phyloP scores from a whole-genome alignment of 92 coral and sea anemone species.

The Porites rus region DNA sequence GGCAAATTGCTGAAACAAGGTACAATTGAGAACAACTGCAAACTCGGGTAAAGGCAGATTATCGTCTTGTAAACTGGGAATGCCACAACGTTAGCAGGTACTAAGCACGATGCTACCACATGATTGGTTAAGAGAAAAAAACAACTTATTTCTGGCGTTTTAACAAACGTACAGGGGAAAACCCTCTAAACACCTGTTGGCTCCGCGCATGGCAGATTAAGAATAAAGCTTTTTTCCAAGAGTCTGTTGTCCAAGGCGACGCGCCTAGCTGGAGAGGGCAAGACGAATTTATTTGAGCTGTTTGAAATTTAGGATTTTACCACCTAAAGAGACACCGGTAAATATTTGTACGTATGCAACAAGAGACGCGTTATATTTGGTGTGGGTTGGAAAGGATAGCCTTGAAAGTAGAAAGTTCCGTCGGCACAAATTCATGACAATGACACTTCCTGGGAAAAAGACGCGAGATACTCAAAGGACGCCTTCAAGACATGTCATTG shows the following conservation, averaged over 20 bases:
- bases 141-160: neutral
- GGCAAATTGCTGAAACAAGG: neutral
- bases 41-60: neutral
- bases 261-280: conserved; percentile 19
- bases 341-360: neutral
- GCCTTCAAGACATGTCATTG: conserved; percentile 70
- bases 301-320: conserved; percentile 11
- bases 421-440: conserved; percentile 4
- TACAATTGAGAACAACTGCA: neutral
- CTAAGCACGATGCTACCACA: neutral
- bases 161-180: conserved; percentile 28
- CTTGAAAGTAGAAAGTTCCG: neutral
- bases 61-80: neutral
- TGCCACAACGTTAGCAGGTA: conserved; percentile 28
- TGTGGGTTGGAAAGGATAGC: neutral
- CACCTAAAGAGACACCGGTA: conserved; percentile 39
- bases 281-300: neutral
- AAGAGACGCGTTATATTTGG: neutral
- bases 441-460: conserved; percentile 32
- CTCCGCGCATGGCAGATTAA: conserved; percentile 1
- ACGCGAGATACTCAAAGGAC: neutral
- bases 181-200: conserved; percentile 41
- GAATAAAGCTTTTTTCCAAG: neutral
- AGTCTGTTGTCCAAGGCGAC: conserved; percentile 38
- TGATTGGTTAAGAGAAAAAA: conserved; percentile 18